These are phyloP conservation scores for Diuraphis noxia DNA, from an alignment of 1,140 invertebrate species.

Conservation along the genomic window DNA sequence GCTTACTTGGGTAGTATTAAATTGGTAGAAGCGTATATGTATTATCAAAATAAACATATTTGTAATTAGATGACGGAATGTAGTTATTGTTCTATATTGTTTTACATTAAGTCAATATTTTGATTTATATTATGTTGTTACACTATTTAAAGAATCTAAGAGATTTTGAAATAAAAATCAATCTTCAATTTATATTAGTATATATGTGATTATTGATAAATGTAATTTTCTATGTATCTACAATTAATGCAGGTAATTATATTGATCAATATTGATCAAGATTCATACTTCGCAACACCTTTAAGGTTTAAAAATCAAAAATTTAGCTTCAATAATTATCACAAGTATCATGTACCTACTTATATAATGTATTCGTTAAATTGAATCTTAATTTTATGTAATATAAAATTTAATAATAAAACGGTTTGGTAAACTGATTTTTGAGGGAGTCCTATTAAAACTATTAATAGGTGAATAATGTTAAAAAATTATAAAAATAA, in stretches of 20 bases:
- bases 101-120: conserved; percentile 28
- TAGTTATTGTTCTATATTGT: neutral
- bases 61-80: conserved; percentile 13
- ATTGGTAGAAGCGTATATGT: neutral
- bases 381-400: neutral
- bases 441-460: neutral
- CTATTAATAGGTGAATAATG: neutral
- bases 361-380: neutral
- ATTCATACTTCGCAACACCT: neutral
- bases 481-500: neutral
- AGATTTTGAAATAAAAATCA: conserved; percentile 20
- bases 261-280: neutral
- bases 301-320: neutral
- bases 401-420: neutral
- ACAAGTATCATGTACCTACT: neutral
- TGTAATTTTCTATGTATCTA: neutral
- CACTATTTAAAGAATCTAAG: conserved; percentile 6
- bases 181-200: conserved; percentile 24
- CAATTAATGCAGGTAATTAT: neutral
- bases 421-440: neutral
- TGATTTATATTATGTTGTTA: conserved; percentile 33
- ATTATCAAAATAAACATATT: conserved; percentile 18
- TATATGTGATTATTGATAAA: conserved; percentile 7
- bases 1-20: conserved; percentile 9
- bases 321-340: neutral